phyloP scores from a whole-genome alignment of 2,797 vertebrate species.

The Cirrhinus molitorella region DNA sequence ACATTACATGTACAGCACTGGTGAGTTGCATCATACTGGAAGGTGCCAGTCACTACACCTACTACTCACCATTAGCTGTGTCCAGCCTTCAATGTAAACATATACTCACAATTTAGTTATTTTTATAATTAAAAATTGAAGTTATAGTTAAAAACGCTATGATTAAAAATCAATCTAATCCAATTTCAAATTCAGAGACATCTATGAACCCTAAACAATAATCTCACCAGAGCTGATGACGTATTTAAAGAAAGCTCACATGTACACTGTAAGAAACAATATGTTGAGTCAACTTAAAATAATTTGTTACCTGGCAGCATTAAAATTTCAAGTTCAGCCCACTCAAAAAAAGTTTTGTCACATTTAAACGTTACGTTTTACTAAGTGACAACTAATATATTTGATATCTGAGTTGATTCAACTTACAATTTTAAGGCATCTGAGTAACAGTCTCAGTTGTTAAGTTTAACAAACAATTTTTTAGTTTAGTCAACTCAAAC shows the following conservation, averaged over 20 bases:
- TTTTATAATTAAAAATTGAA: background rate
- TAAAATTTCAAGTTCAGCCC: too few species aligned
- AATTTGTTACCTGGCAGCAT: too few species aligned
- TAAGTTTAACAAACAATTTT: too few species aligned
- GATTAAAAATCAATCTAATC: background rate
- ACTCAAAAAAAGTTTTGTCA: too few species aligned
- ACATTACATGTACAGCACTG: background rate
- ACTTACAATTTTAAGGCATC: too few species aligned
- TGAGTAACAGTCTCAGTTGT: too few species aligned
- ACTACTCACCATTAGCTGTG: background rate
- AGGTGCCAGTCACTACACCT: constrained; percentile 3
- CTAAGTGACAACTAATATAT: too few species aligned
- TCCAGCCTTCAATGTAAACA: background rate
- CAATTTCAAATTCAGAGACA: background rate
- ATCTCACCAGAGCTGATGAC: background rate
- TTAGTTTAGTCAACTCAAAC: too few species aligned
- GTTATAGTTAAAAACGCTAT: background rate
- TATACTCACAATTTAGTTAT: background rate
- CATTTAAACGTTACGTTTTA: too few species aligned
- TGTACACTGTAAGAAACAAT: too few species aligned
- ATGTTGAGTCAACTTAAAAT: too few species aligned
- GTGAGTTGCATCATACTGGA: background rate
- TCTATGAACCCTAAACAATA: background rate
- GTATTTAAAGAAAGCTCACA: background rate
- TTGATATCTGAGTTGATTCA: too few species aligned